A percentile compares a stretch with the other conserved stretches of the same genome.
Conservation (phyloP, 1,140 invertebrate genomes). For the Magallana gigas region DNA sequence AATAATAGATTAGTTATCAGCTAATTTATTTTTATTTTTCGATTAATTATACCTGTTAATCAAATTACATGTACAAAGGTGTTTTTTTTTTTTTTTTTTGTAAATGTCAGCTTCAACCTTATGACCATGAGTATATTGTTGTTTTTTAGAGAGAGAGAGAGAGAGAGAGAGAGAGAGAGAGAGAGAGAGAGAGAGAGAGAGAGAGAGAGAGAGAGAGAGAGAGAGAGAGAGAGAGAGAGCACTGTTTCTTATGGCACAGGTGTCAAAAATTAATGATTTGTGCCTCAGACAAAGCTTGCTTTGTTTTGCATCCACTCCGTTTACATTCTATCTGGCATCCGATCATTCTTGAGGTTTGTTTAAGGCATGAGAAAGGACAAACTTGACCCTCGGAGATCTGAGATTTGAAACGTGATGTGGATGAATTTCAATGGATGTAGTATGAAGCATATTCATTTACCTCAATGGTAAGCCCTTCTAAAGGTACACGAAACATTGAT, state of each 20-base stretch:
- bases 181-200: neutral
- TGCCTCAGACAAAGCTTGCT: neutral
- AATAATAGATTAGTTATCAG: no score
- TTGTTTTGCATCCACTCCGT: neutral
- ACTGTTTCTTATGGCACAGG: neutral
- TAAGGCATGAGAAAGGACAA: neutral
- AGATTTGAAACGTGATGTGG: slow-evolving; percentile 21
- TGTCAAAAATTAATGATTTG: slow-evolving; percentile 16
- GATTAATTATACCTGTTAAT: no score
- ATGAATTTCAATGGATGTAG: neutral
- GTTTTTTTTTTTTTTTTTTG: no score
- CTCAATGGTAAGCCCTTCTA: neutral
- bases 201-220: neutral
- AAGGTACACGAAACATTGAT: slow-evolving; percentile 33
- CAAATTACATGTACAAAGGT: no score
- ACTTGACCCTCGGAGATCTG: neutral
- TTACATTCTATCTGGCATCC: slow-evolving; percentile 4
- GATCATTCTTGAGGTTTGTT: slow-evolving; percentile 8
- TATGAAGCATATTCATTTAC: neutral
- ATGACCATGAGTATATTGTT: no score
- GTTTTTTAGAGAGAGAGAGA: no score
- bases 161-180: neutral
- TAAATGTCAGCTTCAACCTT: no score
- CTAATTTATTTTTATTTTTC: no score
- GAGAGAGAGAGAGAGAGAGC: neutral